phyloP scores from a whole-genome alignment of 1,140 invertebrate genomes.

The Temnothorax nylanderi region DNA sequence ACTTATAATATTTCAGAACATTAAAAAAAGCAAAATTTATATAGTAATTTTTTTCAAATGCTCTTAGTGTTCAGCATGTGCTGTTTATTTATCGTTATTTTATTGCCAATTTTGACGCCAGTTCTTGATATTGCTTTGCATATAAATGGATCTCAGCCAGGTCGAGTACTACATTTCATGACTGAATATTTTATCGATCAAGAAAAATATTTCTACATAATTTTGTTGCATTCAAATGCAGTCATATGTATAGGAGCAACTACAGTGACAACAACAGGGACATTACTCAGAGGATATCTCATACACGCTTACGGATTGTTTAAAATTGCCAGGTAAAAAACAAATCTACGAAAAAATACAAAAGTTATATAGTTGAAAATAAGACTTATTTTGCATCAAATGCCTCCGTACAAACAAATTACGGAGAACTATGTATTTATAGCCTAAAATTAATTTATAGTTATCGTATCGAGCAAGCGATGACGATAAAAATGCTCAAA shows the following conservation, averaged over 20 bases:
- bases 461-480: slow-evolving; percentile 5
- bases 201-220: neutral
- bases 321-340: neutral
- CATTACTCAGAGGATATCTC: neutral
- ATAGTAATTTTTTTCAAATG: too few species aligned
- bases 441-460: slow-evolving; percentile 16
- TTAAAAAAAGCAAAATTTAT: too few species aligned
- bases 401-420: neutral
- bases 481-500: neutral
- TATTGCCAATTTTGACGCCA: too few species aligned
- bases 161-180: neutral
- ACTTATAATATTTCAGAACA: too few species aligned
- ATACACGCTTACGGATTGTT: slow-evolving; percentile 17
- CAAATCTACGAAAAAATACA: neutral
- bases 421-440: neutral
- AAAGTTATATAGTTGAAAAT: neutral
- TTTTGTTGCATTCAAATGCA: neutral
- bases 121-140: neutral
- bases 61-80: too few species aligned
- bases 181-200: neutral
- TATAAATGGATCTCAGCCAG: neutral
- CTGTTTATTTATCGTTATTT: too few species aligned
- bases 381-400: neutral
- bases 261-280: neutral
- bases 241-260: neutral